Conservation (phyloP, 2,113 vertebrate species). For the Cyanoderma ruficeps region DNA sequence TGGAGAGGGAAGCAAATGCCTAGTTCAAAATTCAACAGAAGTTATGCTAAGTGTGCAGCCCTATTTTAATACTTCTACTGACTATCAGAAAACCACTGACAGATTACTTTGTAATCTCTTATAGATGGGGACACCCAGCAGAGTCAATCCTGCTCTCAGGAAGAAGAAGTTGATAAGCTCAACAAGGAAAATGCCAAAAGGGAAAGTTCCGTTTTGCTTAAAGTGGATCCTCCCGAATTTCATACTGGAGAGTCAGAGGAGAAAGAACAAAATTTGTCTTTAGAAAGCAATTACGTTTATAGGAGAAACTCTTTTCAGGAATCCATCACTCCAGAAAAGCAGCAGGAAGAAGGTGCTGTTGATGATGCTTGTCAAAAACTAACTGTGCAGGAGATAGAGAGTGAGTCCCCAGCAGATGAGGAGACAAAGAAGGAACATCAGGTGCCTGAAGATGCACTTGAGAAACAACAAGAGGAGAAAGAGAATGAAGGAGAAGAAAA, state of each 20-base stretch:
- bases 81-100: background rate
- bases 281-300: background rate
- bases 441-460: background rate
- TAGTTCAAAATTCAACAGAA: background rate
- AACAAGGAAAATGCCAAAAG: conserved; percentile 83
- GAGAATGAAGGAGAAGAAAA: background rate
- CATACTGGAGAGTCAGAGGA: background rate
- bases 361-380: background rate
- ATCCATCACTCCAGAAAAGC: background rate
- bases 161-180: conserved; percentile 78
- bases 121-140: conserved; percentile 74
- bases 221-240: background rate
- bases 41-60: background rate
- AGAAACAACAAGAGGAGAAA: background rate
- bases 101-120: conserved; percentile 27
- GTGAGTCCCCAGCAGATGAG: background rate
- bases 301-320: conserved; percentile 20
- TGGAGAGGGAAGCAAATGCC: background rate
- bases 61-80: background rate
- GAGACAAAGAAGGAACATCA: background rate
- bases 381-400: background rate
- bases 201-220: conserved; percentile 49
- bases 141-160: conserved; percentile 69
- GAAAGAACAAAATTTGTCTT: background rate
- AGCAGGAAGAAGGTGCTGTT: background rate